Evolutionary conservation across 2,113 vertebrate species (phyloP).

Genomic region (Silurus asotus): DNA sequence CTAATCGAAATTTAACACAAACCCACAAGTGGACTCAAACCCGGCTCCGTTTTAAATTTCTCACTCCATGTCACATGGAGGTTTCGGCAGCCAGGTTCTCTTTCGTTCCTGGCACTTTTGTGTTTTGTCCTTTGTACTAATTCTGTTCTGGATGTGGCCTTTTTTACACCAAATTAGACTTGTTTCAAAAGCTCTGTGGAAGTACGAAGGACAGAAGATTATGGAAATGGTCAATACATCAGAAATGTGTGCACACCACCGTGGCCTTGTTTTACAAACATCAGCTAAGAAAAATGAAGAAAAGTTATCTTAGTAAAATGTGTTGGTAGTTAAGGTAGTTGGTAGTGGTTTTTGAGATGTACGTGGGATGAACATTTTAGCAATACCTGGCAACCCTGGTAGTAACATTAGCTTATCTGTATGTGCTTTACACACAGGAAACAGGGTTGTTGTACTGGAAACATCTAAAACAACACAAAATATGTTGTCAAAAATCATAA

Average conservation of each 20-base stretch:
- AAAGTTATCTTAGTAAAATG: neutral
- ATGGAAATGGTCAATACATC: neutral
- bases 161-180: neutral
- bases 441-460: neutral
- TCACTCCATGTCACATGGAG: neutral
- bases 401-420: neutral
- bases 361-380: rapidly evolving
- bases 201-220: neutral
- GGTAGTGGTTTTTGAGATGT: neutral
- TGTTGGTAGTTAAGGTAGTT: neutral
- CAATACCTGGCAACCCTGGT: neutral
- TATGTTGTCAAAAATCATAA: neutral
- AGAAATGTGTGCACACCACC: neutral
- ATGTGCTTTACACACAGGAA: neutral
- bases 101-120: neutral
- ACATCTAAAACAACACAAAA: neutral
- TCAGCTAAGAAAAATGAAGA: neutral
- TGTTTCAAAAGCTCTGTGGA: too few relatives aligned
- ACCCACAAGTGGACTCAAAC: neutral
- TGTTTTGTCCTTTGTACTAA: neutral
- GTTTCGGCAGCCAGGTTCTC: neutral
- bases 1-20: constrained; percentile 15
- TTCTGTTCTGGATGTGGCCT: neutral
- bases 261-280: neutral
- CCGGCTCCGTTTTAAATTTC: neutral